Conservation (phyloP, 2,888 invertebrate genomes). For the Galerucella pusilla region DNA sequence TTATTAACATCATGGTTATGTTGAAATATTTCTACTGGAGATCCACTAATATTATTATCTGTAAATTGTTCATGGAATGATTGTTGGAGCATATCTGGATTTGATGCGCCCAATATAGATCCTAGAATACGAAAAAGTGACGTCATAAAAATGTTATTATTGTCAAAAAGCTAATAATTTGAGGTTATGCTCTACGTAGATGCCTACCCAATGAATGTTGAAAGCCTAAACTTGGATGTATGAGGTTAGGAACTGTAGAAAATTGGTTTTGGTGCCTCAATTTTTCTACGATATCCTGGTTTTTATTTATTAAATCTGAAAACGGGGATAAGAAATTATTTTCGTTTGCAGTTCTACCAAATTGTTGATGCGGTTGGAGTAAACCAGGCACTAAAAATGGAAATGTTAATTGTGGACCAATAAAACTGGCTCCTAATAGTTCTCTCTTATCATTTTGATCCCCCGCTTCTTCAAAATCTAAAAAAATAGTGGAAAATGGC, state of each 20-base stretch:
- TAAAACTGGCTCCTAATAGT: conserved; percentile 1
- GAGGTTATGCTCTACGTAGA: neutral
- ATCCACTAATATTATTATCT: neutral
- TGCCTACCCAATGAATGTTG: neutral
- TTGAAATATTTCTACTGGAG: neutral
- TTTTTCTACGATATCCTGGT: neutral
- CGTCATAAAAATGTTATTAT: too few species aligned
- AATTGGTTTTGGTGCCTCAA: neutral
- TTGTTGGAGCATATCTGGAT: neutral
- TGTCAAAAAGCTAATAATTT: too few species aligned
- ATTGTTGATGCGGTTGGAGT: neutral
- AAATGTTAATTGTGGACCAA: neutral
- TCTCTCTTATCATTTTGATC: neutral
- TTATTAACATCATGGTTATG: neutral
- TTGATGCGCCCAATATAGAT: neutral
- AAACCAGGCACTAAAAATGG: conserved; percentile 5
- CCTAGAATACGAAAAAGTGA: neutral
- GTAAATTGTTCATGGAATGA: conserved; percentile 12
- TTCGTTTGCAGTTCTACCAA: neutral
- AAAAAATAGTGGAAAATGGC: neutral
- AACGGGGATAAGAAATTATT: neutral
- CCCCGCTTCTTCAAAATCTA: neutral
- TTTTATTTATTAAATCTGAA: neutral
- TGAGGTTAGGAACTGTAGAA: neutral
- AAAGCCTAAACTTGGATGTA: too few species aligned